These are phyloP conservation scores for Prunella himalayana DNA, from an alignment of 2,113 vertebrate genomes.

Conservation along the genomic window DNA sequence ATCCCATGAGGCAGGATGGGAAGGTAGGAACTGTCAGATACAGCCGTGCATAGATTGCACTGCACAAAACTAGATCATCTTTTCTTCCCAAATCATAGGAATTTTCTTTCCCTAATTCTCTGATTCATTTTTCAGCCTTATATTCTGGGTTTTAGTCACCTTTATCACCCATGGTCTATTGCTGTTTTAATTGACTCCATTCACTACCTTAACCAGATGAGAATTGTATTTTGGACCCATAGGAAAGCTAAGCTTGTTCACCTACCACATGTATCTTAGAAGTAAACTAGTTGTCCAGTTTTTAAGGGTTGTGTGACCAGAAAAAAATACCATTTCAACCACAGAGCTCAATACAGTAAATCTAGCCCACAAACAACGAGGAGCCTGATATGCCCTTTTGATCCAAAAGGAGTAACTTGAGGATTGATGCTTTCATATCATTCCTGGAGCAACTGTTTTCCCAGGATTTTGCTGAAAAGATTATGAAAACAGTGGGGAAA, in stretches of 20 bases:
- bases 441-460: background rate
- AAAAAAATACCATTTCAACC: background rate
- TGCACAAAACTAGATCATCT: background rate
- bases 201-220: background rate
- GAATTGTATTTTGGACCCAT: background rate
- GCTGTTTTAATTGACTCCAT: background rate
- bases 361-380: background rate
- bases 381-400: background rate
- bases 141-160: background rate
- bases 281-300: background rate
- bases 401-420: background rate
- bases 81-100: background rate
- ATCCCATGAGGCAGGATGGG: background rate
- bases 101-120: background rate
- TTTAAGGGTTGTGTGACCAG: background rate
- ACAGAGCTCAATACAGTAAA: background rate
- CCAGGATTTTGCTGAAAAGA: background rate
- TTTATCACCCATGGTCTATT: background rate
- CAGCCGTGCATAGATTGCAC: rapidly evolving
- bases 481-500: background rate
- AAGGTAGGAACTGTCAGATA: background rate
- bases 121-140: background rate
- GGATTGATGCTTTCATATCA: background rate
- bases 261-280: background rate
- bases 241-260: background rate